A percentile compares a stretch with the other conserved stretches of the same genome.
phyloP scores from a whole-genome alignment of 2,797 vertebrate genomes.

The Cossypha polioptera region DNA sequence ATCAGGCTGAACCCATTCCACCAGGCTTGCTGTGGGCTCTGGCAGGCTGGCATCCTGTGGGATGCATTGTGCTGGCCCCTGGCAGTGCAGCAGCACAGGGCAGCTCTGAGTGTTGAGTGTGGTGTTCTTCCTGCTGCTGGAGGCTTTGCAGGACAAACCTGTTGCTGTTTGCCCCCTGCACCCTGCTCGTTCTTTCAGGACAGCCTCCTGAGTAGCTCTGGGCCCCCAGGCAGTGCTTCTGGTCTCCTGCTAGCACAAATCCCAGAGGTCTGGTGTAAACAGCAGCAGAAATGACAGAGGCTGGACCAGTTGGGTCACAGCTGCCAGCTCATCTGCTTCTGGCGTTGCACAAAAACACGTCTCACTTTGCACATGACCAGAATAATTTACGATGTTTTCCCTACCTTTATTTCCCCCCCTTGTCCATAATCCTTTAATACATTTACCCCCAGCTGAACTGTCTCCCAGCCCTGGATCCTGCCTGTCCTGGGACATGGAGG shows the following conservation, averaged over 20 bases:
- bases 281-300: background rate
- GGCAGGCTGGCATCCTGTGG: background rate
- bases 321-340: background rate
- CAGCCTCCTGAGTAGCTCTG: background rate
- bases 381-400: conserved; percentile 22
- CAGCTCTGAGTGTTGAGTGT: background rate
- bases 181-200: background rate
- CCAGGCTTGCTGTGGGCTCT: background rate
- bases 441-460: conserved; percentile 36
- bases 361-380: background rate
- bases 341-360: background rate
- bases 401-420: background rate
- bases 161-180: background rate
- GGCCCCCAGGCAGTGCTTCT: background rate
- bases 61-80: rapidly evolving
- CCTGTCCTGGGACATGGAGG: conserved; percentile 4
- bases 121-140: background rate
- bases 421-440: conserved; percentile 14
- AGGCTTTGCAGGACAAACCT: background rate
- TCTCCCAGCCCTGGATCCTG: background rate
- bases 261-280: background rate
- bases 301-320: background rate
- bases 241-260: background rate
- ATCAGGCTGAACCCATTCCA: too few relatives aligned
- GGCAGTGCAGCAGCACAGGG: background rate